phyloP scores from a whole-genome alignment of 1,140 invertebrate genomes.

The Apis mellifera region DNA sequence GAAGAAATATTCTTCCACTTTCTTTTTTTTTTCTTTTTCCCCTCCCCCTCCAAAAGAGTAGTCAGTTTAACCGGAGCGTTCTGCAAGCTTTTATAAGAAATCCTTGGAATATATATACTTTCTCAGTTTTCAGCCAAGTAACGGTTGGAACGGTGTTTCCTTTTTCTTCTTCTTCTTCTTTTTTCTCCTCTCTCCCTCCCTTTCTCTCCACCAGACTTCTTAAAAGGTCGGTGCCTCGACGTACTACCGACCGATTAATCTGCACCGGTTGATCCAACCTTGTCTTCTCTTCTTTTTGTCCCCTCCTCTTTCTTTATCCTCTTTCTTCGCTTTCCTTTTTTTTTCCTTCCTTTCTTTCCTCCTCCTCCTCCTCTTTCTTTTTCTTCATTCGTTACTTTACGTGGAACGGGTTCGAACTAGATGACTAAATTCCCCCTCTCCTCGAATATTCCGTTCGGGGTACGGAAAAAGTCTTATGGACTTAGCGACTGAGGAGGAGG shows the following conservation, averaged over 20 bases:
- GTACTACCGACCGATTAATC: constrained; percentile 8
- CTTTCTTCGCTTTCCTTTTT: background rate
- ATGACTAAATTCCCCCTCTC: background rate
- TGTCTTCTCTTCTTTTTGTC: background rate
- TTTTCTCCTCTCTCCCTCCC: too few relatives aligned
- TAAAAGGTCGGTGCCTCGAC: background rate
- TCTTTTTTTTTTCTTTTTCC: background rate
- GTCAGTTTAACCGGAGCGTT: background rate
- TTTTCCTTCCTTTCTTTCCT: background rate
- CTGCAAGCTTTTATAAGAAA: background rate
- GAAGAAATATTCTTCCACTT: background rate
- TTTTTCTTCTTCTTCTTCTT: background rate
- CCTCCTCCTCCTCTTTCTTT: background rate
- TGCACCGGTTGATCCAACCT: constrained; percentile 7
- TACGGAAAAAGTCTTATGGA: constrained; percentile 1
- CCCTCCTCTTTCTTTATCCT: background rate
- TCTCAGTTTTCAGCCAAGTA: background rate
- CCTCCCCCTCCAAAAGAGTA: rapidly evolving
- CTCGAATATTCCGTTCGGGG: background rate
- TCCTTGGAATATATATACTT: background rate
- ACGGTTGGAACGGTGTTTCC: background rate
- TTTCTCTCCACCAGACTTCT: background rate
- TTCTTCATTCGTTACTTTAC: background rate
- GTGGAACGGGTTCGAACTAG: background rate
- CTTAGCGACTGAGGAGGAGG: background rate